Conservation (phyloP, 2,797 vertebrate genomes). For the Ara ararauna region DNA sequence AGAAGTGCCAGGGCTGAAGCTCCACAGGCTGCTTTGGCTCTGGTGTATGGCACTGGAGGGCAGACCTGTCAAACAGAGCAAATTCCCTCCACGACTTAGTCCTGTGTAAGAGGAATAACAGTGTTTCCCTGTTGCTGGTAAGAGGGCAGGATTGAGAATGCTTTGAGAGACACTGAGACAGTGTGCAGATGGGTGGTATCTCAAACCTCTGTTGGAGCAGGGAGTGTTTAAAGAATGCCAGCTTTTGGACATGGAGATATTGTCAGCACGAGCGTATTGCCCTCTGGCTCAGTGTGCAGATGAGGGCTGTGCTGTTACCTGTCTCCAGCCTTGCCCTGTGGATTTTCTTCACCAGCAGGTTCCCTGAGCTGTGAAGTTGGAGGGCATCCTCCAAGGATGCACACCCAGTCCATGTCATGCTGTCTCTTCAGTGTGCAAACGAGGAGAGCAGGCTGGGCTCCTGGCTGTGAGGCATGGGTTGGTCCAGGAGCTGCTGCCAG, state of each 20-base stretch:
- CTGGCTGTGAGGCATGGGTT: accelerated
- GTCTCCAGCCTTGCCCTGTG: not conserved
- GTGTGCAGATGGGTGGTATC: accelerated
- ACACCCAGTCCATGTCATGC: not conserved
- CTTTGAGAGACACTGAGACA: accelerated
- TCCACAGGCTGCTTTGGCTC: not conserved
- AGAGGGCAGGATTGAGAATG: not conserved
- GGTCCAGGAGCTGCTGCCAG: not conserved
- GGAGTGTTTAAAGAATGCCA: not conserved
- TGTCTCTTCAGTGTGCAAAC: accelerated
- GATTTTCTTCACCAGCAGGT: not conserved
- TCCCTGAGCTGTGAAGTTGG: not conserved
- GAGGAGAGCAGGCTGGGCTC: not conserved
- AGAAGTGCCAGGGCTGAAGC: not conserved
- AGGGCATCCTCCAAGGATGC: not conserved
- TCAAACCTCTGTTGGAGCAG: not conserved
- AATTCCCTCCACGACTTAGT: not conserved
- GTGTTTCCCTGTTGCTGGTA: not conserved
- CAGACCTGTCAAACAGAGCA: no score
- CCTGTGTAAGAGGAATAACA: accelerated
- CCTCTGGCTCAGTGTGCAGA: not conserved
- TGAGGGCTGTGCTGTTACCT: not conserved
- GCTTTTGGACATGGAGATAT: accelerated
- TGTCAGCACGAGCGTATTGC: not conserved
- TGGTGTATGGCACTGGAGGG: not conserved